Evolutionary conservation across 2,888 invertebrate genomes (phyloP).

Genomic region (Chaetogeoica ovagalla): DNA sequence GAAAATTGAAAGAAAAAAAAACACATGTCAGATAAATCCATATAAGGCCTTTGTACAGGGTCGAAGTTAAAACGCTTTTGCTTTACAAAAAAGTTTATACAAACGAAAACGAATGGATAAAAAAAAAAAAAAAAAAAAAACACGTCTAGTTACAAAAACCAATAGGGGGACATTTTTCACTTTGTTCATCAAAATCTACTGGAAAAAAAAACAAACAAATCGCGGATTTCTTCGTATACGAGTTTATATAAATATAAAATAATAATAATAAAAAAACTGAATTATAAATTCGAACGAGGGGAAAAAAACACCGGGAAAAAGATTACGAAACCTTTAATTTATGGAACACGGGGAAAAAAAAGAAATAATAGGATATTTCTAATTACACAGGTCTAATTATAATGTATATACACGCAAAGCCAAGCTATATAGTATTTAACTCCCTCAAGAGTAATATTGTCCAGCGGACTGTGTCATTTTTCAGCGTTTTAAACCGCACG

Average conservation of each 20-base stretch:
- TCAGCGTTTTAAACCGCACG: constrained; percentile 36
- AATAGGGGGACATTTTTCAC: background rate
- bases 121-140: background rate
- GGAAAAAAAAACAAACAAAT: too few species aligned
- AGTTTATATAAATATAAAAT: background rate
- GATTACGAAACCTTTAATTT: constrained; percentile 18
- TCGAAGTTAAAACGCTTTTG: background rate
- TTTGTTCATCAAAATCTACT: background rate
- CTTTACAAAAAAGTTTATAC: background rate
- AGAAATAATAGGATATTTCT: constrained; percentile 34
- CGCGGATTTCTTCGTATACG: background rate
- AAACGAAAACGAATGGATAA: background rate
- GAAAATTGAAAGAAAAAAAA: too few species aligned
- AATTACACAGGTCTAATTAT: constrained; percentile 35
- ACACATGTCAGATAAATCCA: too few species aligned
- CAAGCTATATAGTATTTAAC: constrained; percentile 9
- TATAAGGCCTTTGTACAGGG: too few species aligned
- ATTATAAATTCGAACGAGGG: background rate
- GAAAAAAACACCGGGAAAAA: constrained; percentile 16
- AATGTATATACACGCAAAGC: constrained; percentile 19
- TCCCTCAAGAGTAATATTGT: constrained; percentile 45
- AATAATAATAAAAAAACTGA: background rate
- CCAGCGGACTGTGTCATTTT: constrained; percentile 34
- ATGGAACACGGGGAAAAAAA: constrained; percentile 20
- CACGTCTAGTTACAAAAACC: background rate